Evolutionary conservation across 2,888 invertebrate species (phyloP).

Genomic region (Sicus ferrugineus): DNA sequence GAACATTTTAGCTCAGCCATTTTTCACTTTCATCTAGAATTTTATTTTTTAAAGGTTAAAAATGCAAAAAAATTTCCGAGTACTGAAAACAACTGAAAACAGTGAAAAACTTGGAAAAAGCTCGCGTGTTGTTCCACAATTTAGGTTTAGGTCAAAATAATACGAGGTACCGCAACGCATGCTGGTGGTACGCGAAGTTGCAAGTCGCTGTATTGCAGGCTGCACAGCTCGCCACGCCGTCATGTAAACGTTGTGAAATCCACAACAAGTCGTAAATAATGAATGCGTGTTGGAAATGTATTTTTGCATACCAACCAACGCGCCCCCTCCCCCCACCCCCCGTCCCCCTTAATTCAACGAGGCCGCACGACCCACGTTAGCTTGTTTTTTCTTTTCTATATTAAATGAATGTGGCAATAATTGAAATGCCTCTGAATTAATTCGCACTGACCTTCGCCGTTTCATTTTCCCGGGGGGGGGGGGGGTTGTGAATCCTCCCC

Average conservation of each 20-base stretch:
- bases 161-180: constrained; percentile 45
- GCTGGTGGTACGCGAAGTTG: background rate
- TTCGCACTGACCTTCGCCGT: background rate
- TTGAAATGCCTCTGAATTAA: background rate
- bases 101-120: constrained; percentile 3
- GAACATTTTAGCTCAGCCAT: too few species aligned
- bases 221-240: background rate
- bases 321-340: too few species aligned
- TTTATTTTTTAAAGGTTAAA: too few species aligned
- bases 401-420: background rate
- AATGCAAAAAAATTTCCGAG: background rate
- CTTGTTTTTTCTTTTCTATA: too few species aligned
- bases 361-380: too few species aligned
- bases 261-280: background rate
- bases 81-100: background rate
- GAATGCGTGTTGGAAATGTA: background rate
- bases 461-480: background rate
- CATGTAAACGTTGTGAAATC: background rate
- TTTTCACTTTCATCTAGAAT: too few species aligned
- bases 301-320: too few species aligned
- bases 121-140: constrained; percentile 57
- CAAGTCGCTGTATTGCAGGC: background rate
- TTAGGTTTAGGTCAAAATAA: constrained; percentile 61
- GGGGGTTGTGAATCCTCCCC: too few species aligned
- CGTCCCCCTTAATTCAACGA: too few species aligned